Base-by-base conservation (phyloP, 2,797 vertebrate genomes). In the Dendrocincla fuliginosa region DNA sequence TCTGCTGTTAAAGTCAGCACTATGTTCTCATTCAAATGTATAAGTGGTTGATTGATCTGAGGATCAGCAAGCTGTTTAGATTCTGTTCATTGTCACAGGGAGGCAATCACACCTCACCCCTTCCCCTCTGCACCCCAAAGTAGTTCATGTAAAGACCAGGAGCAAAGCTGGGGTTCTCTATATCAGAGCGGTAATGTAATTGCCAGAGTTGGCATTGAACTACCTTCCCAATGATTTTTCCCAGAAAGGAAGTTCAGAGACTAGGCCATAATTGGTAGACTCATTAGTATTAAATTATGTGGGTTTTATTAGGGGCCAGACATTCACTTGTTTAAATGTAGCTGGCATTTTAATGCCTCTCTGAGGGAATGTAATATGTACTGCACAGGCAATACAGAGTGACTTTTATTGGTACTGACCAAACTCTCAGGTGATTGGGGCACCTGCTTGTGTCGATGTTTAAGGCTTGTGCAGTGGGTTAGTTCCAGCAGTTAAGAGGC, bases 221-320 rank as follows among this genome's bases (percentile, higher is more conserved):
- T 86, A 67, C 83, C 67, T 95, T 86, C 77, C 92, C 94, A 86
- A 60, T 84, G 95, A 93, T 94, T 97, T 95, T 96, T 93, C 91
- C 91, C 94, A 95, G 95, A 97, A 97, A 96, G 91, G 87, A 96
- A 95, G 89, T 94, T 95, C 89, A 91, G 89, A 90, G 82, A 94
- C 92, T 91, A 55, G 95, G 95, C 78, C 91, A 90, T 96, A 97
- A 95, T 96, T 95, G 95, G 95, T 97, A 95, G 94, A 78, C 73
- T 96, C 91, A 96, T 97, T 96, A 97, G 92, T 93, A 93, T 96
- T 96, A 97, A 96, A 97, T 96, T 95, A 96, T 95, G 84, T 96
- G 92, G 95, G 95, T 96, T 96, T 97, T 96, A 95, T 96, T 96
- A 96, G 96, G 92, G 95, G 89, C 91, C 92, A 97, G 95, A 95